A percentile compares a stretch with the other conserved stretches of the same genome.
phyloP scores from a whole-genome alignment of 2,797 vertebrate genomes.

The Enteromius paludinosus region DNA sequence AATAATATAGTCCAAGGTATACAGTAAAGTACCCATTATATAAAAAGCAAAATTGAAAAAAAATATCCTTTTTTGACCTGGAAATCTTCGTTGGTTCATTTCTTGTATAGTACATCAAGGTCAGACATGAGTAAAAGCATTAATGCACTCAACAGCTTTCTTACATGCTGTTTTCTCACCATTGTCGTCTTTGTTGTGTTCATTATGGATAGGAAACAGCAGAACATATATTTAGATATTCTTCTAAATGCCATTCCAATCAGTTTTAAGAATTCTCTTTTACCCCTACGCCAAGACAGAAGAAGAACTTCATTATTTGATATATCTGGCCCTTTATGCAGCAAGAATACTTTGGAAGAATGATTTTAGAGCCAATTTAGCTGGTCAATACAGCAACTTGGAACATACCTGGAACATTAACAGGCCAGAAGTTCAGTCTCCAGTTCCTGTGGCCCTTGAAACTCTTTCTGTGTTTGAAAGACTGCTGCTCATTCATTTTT shows the following conservation, averaged over 20 bases:
- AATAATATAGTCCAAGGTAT: not conserved
- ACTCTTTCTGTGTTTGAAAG: not conserved
- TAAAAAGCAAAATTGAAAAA: not conserved
- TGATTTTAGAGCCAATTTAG: not conserved
- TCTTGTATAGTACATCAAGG: not conserved
- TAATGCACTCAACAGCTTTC: not conserved
- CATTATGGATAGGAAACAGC: not conserved
- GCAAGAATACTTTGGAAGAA: not conserved
- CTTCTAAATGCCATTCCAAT: not conserved
- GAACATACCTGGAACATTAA: not conserved
- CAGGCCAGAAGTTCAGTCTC: not conserved
- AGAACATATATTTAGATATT: not conserved
- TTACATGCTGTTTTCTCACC: not conserved
- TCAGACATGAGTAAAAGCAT: not conserved
- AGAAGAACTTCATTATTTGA: not conserved
- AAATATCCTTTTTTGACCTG: not conserved
- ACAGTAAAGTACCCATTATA: not conserved
- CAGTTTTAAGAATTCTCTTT: not conserved
- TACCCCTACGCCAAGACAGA: not conserved
- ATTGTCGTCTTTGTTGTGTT: not conserved
- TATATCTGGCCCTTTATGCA: not conserved
- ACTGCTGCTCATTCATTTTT: constrained; percentile 7
- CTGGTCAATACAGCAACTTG: no score
- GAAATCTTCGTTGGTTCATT: not conserved
- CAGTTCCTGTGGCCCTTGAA: not conserved